Evolutionary conservation across 92 coral and sea anemone species (phyloP), one percentile per base, ranked within the genome.

Genomic region (Umimayanthus chanpuru): DNA sequence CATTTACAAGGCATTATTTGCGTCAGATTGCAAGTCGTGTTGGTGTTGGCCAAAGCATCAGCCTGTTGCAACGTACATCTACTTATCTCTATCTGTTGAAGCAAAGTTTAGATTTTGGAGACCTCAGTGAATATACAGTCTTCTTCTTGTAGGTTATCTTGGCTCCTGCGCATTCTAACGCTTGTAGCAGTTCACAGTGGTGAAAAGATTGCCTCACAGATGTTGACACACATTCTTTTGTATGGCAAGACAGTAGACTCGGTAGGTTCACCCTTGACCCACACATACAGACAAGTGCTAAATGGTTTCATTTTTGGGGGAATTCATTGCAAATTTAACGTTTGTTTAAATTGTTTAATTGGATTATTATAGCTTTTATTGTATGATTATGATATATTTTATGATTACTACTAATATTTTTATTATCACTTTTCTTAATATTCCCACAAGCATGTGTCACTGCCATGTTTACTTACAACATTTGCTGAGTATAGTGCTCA

Each of bases 151-250:
- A 83, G 87, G 20, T 83, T 67, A 16, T 68, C 77, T 1, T 83
- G 87, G 87, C 14, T 83, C 29, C 53, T 67, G 30, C 87, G 65
- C 32, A 28, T 71, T 16, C 78, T 83, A n/a, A 83, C 50, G 78
- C 87, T 83, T 28, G 87, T 70, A 15, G 87, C 87, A 44, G 66
- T 83, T 68, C 78, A 83, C 65, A 83, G 50, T 83, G 87, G 87
- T 21, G 87, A 83, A 49, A 16, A 23, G 18, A 72, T 56, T 83
- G 87, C 87, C 32, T 83, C 87, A 16, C 77, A 83, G 78, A 83
- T 83, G 26, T 44, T 83, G 47, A 40, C 87, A 83, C 87, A 83
- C 65, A 43, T 83, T 25, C 44, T 83, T 41, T 70, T 83, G 50
- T 56, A 70, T 4, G 65, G 77, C 10, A 83, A 50, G 41, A 70